Percentiles rank a stretch among this genome's conserved stretches.
Conservation (phyloP, 2,888 invertebrate species). For the Microdon myrmicae region DNA sequence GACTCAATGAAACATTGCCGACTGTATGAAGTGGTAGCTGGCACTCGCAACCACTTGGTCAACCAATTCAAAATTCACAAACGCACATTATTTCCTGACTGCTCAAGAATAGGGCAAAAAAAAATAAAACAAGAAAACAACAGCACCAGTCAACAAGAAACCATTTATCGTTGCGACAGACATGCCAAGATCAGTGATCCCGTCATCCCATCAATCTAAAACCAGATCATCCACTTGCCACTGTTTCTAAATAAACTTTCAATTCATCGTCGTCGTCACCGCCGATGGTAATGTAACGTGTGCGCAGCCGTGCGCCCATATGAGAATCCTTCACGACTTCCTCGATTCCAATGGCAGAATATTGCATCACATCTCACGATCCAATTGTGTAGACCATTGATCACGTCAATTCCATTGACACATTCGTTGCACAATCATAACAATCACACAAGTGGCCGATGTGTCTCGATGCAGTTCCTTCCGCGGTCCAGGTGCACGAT, state of each 20-base stretch:
- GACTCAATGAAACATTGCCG: too few relatives aligned
- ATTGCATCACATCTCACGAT: slow-evolving; percentile 41
- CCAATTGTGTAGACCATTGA: slow-evolving; percentile 43
- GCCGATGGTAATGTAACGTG: too few relatives aligned
- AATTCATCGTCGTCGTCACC: too few relatives aligned
- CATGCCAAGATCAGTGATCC: slow-evolving; percentile 25
- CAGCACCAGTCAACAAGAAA: too few relatives aligned
- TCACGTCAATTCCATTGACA: slow-evolving; percentile 50
- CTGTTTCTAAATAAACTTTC: slow-evolving; percentile 36
- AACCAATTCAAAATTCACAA: too few relatives aligned
- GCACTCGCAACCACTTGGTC: too few relatives aligned
- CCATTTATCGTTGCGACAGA: too few relatives aligned
- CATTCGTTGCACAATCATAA: slow-evolving; percentile 52
- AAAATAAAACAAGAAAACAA: too few relatives aligned
- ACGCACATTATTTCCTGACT: too few relatives aligned
- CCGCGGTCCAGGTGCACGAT: slow-evolving; percentile 29
- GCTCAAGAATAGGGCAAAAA: too few relatives aligned
- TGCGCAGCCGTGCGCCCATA: slow-evolving; percentile 13
- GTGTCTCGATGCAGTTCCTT: slow-evolving; percentile 38
- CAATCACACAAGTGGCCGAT: slow-evolving; percentile 42
- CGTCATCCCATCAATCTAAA: slow-evolving; percentile 32
- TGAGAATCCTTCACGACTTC: slow-evolving; percentile 42
- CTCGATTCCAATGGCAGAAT: slow-evolving; percentile 27
- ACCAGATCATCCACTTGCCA: slow-evolving; percentile 40
- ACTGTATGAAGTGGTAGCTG: too few relatives aligned